Conservation (phyloP, 1,140 invertebrate species). For the Procambarus virginalis region DNA sequence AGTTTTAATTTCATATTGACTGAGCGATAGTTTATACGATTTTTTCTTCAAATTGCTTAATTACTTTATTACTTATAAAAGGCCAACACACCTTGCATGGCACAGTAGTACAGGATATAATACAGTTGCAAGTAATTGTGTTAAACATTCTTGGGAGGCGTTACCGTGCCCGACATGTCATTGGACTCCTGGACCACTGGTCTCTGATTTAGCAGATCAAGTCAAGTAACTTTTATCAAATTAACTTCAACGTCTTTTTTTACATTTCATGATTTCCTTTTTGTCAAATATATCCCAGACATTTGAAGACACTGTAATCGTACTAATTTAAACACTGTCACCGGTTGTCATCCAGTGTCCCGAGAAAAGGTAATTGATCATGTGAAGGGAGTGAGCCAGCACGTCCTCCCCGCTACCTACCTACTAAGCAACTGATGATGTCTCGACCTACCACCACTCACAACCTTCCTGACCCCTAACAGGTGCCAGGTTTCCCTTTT, state of each 20-base stretch:
- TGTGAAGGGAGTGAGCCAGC: background rate
- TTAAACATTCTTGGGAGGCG: too few species aligned
- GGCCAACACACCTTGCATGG: too few species aligned
- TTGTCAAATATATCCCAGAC: background rate
- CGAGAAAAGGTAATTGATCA: background rate
- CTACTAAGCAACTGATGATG: background rate
- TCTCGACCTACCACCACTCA: background rate
- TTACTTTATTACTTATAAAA: background rate
- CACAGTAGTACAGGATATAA: too few species aligned
- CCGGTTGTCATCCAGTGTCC: background rate
- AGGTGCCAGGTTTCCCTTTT: background rate
- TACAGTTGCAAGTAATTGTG: too few species aligned
- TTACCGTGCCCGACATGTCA: background rate
- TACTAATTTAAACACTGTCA: background rate
- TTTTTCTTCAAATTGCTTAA: background rate
- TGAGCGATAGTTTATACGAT: too few species aligned
- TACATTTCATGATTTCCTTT: background rate
- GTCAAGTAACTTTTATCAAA: background rate
- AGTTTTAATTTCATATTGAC: constrained; percentile 3
- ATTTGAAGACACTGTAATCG: background rate
- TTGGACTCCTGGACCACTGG: background rate
- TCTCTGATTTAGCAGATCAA: background rate
- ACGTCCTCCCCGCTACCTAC: background rate
- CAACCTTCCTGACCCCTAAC: background rate
- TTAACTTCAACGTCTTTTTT: background rate